A percentile compares a stretch with the other conserved stretches of the same genome.
These are phyloP conservation scores for Onychorhynchus coronatus DNA, from an alignment of 2,113 vertebrate genomes.

Conservation along the genomic window DNA sequence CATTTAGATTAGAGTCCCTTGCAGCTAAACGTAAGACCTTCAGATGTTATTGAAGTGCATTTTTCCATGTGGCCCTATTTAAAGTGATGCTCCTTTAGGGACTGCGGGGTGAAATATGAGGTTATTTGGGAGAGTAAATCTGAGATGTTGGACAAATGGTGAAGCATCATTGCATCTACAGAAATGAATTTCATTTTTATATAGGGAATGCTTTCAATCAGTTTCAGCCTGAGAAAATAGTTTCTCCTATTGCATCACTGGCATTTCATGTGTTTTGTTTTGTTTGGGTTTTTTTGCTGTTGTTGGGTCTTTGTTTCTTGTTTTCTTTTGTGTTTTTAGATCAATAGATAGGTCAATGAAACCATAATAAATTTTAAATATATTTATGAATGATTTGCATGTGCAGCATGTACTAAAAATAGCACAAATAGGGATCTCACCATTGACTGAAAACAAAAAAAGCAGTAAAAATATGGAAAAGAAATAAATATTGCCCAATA, in stretches of 20 bases:
- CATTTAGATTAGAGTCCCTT: conserved; percentile 74
- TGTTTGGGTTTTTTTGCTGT: background rate
- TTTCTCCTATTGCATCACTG: conserved; percentile 46
- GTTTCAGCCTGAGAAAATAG: conserved; percentile 67
- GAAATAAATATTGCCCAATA: background rate
- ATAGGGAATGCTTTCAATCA: conserved; percentile 68
- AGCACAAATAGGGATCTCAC: background rate
- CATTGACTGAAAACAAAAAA: background rate
- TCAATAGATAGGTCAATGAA: conserved; percentile 49
- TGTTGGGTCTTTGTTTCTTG: background rate
- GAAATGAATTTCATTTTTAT: conserved; percentile 82
- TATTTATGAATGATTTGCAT: background rate
- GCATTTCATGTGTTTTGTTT: background rate
- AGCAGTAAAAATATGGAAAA: background rate
- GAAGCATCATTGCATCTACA: conserved; percentile 72
- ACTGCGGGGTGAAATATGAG: conserved; percentile 82
- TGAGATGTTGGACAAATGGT: conserved; percentile 85
- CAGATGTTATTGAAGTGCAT: conserved; percentile 81
- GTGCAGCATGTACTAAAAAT: background rate
- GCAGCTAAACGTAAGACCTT: conserved; percentile 79
- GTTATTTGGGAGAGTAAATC: conserved; percentile 83
- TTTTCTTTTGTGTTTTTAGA: background rate
- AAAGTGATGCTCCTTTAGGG: conserved; percentile 80
- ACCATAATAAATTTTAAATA: conserved; percentile 3
- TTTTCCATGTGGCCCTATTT: conserved; percentile 78